Evolutionary conservation across 2,113 vertebrate genomes (phyloP), one percentile per base, ranked within the genome.

Genomic region (Climacteris rufus): DNA sequence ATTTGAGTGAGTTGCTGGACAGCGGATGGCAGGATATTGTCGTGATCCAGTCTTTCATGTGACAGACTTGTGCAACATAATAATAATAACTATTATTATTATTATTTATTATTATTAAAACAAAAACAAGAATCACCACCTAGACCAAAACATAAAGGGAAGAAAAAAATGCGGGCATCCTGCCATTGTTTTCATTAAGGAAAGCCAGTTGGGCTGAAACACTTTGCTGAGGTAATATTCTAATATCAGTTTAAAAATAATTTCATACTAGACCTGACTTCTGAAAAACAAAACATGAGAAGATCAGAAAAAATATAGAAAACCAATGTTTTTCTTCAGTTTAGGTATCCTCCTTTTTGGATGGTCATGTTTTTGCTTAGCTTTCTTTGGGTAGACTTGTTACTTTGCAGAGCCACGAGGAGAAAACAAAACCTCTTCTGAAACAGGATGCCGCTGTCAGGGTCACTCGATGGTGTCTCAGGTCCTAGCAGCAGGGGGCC

Each of bases 41-140:
- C 50, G 71, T 39, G 56, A 87, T 87, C 23, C 79, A 87, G 88
- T 85, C 75, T 95, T 95, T 91, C 91, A 94, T 11, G 37, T 89
- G 63, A 84, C 84, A 97, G 87, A 92, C 47, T 90, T 74, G 33
- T 35, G 71, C 63, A 74, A 47, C 10, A 42, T 25, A 7, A 42
- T 44, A 49, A 52, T 77, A 89, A 77, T 28, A 86, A n/a, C n/a
- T n/a, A n/a, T n/a, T n/a, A n/a, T n/a, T n/a, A n/a, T n/a, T n/a
- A n/a, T n/a, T n/a, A n/a, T n/a, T n/a, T n/a, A n/a, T n/a, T n/a
- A n/a, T n/a, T n/a, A n/a, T n/a, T n/a, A n/a, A n/a, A n/a, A 70
- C 18, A 42, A 37, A 3, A 56, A 18, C 5, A 21, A 13, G 6
- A 6, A 50, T 25, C 15, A 45, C 1, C 6, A 33, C 3, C 10